A percentile compares a stretch with the other conserved stretches of the same genome.
Conservation (phyloP, 2,888 invertebrate species). For the Ennomos erosarius region DNA sequence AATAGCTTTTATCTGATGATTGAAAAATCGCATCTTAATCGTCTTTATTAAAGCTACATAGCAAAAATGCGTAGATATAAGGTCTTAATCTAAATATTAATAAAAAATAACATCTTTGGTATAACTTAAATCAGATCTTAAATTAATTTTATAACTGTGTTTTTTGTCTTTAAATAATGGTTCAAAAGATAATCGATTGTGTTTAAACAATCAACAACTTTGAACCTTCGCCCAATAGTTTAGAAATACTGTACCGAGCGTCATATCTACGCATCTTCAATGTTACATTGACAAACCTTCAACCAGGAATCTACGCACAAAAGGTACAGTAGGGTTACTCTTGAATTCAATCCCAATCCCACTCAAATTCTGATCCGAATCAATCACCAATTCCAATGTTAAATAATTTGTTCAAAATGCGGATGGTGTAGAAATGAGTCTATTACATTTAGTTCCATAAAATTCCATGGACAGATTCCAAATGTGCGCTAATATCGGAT, state of each 20-base stretch:
- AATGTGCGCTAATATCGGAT: no score
- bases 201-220: background rate
- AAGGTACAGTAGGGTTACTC: no score
- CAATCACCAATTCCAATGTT: no score
- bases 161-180: background rate
- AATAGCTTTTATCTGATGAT: no score
- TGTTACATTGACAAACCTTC: constrained; percentile 4
- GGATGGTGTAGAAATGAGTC: no score
- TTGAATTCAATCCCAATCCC: no score
- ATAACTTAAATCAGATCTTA: constrained; percentile 29
- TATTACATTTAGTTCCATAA: no score
- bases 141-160: background rate
- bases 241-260: background rate
- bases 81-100: constrained; percentile 21
- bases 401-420: no score
- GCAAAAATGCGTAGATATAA: constrained; percentile 11
- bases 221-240: background rate
- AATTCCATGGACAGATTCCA: no score
- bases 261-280: constrained; percentile 29
- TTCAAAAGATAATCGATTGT: background rate
- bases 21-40: no score
- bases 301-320: constrained; percentile 5
- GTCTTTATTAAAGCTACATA: constrained; percentile 4
- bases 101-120: constrained; percentile 30
- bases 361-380: no score